Base-by-base conservation (phyloP, 2,888 invertebrate species). In the Cosmorhoe ocellata region DNA sequence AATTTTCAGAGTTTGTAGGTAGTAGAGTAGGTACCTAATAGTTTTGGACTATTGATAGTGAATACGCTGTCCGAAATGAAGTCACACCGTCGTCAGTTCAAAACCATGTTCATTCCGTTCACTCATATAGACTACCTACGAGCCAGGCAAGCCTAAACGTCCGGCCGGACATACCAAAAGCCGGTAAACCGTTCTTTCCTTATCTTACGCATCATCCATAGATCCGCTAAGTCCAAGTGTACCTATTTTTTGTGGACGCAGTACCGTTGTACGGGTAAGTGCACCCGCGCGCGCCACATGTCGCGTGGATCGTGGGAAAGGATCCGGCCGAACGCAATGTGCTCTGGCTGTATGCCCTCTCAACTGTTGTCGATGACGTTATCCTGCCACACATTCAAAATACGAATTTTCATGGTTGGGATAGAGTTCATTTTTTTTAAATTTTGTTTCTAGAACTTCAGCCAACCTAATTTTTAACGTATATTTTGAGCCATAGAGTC, bases 271-370 rank as follows among this genome's bases (percentile, higher is more conserved):
- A 76, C 76, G 79, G 77, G 79, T 79, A 75, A 78, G 78, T 76
- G 81, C 78, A 73, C 71, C 74, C 85, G 78, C 87, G 79, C 84
- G 86, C 81, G 88, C 86, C 89, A 90, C 87, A 86, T 90, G 89
- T 81, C 88, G 84, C 84, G 77, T 79, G 79, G 77, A 83, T 75
- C 89, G 89, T 90, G 89, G 87, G 89, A 90, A 89, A 79, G 81
- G 76, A 79, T 79, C 81, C 73, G 67, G 69, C 70, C 71, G 74
- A 76, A 79, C 84, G 83, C 85, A 88, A 88, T 52, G 51, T 53
- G 52, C 31, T 38, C 47, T 84, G 82, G 42, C 47, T 84, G 82
- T 83, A 80, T 76, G 79, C 79, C 74, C 71, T 76, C 74, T 84
- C 77, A 79, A 82, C 81, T 82, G 79, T 79, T 77, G 71, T 70